Conservation (phyloP, 2,113 vertebrate genomes). For the Oophaga pumilio region DNA sequence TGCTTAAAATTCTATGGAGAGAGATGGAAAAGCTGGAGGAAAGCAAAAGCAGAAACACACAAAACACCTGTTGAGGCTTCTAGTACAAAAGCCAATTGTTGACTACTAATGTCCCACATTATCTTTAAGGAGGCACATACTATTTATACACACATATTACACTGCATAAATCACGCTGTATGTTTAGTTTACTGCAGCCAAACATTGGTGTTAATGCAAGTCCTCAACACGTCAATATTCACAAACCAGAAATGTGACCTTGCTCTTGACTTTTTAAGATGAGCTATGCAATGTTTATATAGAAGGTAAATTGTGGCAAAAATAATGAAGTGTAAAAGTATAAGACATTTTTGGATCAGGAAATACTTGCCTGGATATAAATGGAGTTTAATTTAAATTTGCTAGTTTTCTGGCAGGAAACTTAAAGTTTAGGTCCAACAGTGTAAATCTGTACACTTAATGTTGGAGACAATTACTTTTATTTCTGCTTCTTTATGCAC, state of each 20-base stretch:
- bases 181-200: not conserved
- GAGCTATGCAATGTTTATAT: not conserved
- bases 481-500: slow-evolving; percentile 23
- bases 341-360: not conserved
- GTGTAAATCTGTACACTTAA: slow-evolving; percentile 34
- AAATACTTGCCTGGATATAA: not conserved
- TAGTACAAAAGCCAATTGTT: no score
- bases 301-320: not conserved
- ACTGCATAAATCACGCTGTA: not conserved
- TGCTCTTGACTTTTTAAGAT: not conserved
- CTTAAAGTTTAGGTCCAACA: not conserved
- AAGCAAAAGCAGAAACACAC: no score
- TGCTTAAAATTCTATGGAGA: no score
- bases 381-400: not conserved
- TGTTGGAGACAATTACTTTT: not conserved
- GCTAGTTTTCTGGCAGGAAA: slow-evolving; percentile 20
- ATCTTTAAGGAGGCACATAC: not conserved
- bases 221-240: not conserved
- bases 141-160: not conserved
- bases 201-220: not conserved
- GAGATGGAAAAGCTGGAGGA: no score
- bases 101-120: no score
- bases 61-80: no score
- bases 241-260: not conserved
- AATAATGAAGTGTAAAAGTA: not conserved